A percentile compares a stretch with the other conserved stretches of the same genome.
Evolutionary conservation across 2,888 invertebrate species (phyloP).

Genomic region (Aleiodes alternator): DNA sequence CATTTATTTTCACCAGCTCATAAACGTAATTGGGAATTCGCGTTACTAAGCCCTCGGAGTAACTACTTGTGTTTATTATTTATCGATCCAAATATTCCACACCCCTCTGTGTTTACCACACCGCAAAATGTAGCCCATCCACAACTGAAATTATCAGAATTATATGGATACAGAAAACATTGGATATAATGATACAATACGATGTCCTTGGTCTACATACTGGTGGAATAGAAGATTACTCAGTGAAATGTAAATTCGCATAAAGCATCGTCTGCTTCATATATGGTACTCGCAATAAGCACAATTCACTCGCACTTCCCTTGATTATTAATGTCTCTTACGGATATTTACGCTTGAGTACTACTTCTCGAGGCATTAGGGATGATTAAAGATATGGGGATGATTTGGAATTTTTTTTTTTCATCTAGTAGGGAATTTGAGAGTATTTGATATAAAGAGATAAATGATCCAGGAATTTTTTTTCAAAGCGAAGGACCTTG

Average conservation of each 20-base stretch:
- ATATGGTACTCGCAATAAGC: not conserved
- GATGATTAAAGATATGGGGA: not conserved
- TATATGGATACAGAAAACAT: constrained; percentile 34
- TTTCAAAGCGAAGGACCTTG: too few species aligned
- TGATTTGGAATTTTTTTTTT: not conserved
- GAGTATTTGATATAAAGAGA: too few species aligned
- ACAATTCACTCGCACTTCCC: constrained; percentile 8
- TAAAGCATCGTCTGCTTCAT: constrained; percentile 4
- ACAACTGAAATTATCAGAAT: constrained; percentile 44
- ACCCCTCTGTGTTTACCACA: constrained; percentile 17
- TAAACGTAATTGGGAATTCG: constrained; percentile 31
- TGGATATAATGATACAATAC: constrained; percentile 31
- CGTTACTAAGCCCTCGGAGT: constrained; percentile 11
- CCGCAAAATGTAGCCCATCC: constrained; percentile 30
- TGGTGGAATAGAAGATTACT: constrained; percentile 42
- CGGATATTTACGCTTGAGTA: not conserved
- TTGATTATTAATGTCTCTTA: constrained; percentile 7
- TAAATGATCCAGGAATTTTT: too few species aligned
- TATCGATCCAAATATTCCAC: constrained; percentile 41
- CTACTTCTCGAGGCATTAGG: too few species aligned
- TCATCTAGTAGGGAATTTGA: not conserved
- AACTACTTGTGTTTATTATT: constrained; percentile 47
- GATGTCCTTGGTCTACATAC: constrained; percentile 1
- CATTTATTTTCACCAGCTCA: constrained; percentile 31
- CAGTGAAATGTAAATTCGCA: constrained; percentile 39